Evolutionary conservation across 2,797 vertebrate genomes (phyloP).

Genomic region (Sebastes trivittatus): DNA sequence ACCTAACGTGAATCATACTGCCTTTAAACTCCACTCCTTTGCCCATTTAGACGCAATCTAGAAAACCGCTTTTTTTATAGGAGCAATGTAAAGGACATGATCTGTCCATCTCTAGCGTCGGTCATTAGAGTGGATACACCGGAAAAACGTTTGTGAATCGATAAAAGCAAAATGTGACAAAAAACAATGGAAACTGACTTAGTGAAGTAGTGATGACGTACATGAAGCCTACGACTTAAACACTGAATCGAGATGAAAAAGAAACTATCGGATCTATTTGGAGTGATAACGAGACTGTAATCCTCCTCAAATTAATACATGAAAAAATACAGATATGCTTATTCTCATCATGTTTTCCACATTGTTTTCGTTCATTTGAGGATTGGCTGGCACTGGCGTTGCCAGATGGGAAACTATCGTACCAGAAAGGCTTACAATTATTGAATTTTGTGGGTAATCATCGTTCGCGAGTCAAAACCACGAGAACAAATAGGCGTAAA

Average conservation of each 20-base stretch:
- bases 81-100: conserved; percentile 5
- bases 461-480: no score
- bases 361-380: neutral
- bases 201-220: neutral
- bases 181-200: neutral
- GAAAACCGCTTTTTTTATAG: conserved; percentile 4
- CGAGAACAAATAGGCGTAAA: no score
- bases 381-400: neutral
- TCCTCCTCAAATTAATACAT: neutral
- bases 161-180: neutral
- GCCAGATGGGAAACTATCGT: no score
- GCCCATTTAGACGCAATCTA: conserved; percentile 9
- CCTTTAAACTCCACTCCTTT: conserved; percentile 46
- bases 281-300: neutral
- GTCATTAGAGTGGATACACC: neutral
- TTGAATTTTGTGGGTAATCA: no score
- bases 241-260: neutral
- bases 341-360: neutral
- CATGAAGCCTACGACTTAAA: neutral
- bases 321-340: neutral
- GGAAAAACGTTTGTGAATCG: neutral
- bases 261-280: neutral
- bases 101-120: neutral
- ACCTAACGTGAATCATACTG: conserved; percentile 62
- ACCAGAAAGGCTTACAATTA: no score